Evolutionary conservation across 2,888 invertebrate species (phyloP).

Genomic region (Orthonevra nobilis): DNA sequence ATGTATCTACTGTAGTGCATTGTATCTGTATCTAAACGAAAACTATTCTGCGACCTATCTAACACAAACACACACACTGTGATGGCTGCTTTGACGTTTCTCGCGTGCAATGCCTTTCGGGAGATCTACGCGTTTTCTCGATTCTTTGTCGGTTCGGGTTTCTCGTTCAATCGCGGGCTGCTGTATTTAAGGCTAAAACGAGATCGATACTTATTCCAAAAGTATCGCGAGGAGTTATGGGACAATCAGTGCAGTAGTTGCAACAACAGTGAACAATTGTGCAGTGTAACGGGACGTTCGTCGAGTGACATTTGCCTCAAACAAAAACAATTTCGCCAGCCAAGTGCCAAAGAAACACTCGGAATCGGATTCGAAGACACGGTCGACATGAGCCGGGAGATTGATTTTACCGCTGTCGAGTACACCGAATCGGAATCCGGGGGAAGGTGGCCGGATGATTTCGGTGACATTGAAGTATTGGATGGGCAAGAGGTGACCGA

Average conservation of each 20-base stretch:
- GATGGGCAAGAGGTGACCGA: slow-evolving; percentile 76
- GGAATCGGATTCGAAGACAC: background rate
- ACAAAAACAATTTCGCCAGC: slow-evolving; percentile 24
- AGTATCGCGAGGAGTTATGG: slow-evolving; percentile 76
- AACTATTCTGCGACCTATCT: slow-evolving; percentile 6
- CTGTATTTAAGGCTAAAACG: slow-evolving; percentile 74
- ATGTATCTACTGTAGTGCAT: background rate
- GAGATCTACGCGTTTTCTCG: slow-evolving; percentile 76
- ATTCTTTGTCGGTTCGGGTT: slow-evolving; percentile 76
- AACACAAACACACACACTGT: slow-evolving; percentile 40
- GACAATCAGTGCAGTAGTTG: slow-evolving; percentile 13
- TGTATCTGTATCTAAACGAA: background rate
- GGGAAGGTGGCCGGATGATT: slow-evolving; percentile 49
- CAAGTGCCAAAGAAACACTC: slow-evolving; percentile 32
- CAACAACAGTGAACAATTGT: slow-evolving; percentile 16
- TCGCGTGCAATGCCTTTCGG: slow-evolving; percentile 74
- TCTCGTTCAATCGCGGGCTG: slow-evolving; percentile 74
- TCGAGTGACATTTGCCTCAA: slow-evolving; percentile 18
- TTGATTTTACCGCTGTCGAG: slow-evolving; percentile 78
- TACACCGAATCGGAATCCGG: slow-evolving; percentile 72
- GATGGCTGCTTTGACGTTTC: slow-evolving; percentile 78
- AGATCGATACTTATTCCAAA: slow-evolving; percentile 74
- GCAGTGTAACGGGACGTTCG: slow-evolving; percentile 16
- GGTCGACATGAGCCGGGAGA: slow-evolving; percentile 70
- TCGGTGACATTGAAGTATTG: slow-evolving; percentile 76